Conservation (phyloP, 1,140 invertebrate species). For the Notospermus geniculatus region DNA sequence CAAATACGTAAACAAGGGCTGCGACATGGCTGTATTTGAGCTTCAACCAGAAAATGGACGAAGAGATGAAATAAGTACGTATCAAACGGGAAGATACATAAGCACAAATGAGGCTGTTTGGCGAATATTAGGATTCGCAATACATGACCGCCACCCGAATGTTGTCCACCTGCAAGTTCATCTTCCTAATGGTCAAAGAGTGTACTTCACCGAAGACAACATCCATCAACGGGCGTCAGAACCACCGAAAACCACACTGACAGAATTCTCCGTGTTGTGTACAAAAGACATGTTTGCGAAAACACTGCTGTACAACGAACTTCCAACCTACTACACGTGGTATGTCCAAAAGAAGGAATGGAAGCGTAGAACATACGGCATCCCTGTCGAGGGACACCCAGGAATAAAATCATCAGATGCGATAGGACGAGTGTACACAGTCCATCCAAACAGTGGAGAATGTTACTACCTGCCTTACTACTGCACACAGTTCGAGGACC, state of each 20-base stretch:
- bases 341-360: constrained; percentile 16
- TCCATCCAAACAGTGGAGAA: constrained; percentile 1
- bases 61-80: constrained; percentile 16
- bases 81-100: constrained; percentile 32
- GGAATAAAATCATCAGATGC: constrained; percentile 29
- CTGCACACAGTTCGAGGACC: not conserved
- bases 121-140: constrained; percentile 31
- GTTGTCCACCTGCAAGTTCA: constrained; percentile 57
- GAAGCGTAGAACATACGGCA: constrained; percentile 31
- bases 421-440: constrained; percentile 20
- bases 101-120: constrained; percentile 39
- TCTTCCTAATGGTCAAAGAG: constrained; percentile 56
- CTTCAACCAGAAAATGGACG: not conserved
- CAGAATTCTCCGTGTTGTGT: constrained; percentile 51
- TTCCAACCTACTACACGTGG: constrained; percentile 46
- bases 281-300: constrained; percentile 37
- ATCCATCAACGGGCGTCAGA: constrained; percentile 25
- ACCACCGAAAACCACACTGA: constrained; percentile 51
- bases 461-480: constrained; percentile 4
- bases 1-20: constrained; percentile 52
- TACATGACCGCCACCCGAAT: constrained; percentile 53
- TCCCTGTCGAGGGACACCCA: constrained; percentile 36
- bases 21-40: constrained; percentile 18
- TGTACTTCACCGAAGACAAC: constrained; percentile 49
- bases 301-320: constrained; percentile 38